Conservation (phyloP, 2,888 invertebrate genomes). For the Liodrosophila aerea region DNA sequence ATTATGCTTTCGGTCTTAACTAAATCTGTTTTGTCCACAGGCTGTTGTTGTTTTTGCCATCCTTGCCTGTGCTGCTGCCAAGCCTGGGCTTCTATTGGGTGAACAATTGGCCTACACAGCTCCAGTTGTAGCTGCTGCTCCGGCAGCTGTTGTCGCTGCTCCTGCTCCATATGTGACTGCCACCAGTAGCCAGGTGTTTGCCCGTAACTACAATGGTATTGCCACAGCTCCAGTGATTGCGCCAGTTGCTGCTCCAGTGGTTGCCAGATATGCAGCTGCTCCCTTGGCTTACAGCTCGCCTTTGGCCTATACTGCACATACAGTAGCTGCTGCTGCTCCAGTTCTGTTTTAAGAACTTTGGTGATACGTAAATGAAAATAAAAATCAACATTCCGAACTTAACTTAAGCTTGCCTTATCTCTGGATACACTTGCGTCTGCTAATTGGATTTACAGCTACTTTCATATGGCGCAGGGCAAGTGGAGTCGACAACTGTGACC, state of each 20-base stretch:
- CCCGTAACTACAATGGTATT: conserved; percentile 71
- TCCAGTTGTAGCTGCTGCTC: conserved; percentile 46
- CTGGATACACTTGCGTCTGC: conserved; percentile 11
- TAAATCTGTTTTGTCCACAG: conserved; percentile 26
- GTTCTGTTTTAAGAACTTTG: conserved; percentile 27
- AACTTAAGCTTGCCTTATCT: conserved; percentile 16
- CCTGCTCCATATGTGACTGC: conserved; percentile 62
- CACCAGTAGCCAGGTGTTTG: conserved; percentile 73
- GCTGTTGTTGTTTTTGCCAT: conserved; percentile 64
- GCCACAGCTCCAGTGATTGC: conserved; percentile 63
- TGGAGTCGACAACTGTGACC: conserved; percentile 4
- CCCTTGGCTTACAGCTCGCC: conserved; percentile 21
- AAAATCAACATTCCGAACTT: conserved; percentile 14
- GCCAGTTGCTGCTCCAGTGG: conserved; percentile 46
- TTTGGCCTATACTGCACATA: conserved; percentile 8
- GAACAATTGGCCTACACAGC: conserved; percentile 35
- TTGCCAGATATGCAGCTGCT: conserved; percentile 27
- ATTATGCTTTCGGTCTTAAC: neutral
- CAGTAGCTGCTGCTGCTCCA: conserved; percentile 20
- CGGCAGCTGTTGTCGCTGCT: too few relatives aligned
- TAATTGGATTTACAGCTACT: conserved; percentile 34
- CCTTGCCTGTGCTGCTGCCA: conserved; percentile 64
- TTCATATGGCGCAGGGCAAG: conserved; percentile 7
- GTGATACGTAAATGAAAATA: conserved; percentile 14
- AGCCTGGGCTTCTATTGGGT: conserved; percentile 46